phyloP scores from a whole-genome alignment of 2,113 vertebrate genomes.

The Sclerurus mexicanus region DNA sequence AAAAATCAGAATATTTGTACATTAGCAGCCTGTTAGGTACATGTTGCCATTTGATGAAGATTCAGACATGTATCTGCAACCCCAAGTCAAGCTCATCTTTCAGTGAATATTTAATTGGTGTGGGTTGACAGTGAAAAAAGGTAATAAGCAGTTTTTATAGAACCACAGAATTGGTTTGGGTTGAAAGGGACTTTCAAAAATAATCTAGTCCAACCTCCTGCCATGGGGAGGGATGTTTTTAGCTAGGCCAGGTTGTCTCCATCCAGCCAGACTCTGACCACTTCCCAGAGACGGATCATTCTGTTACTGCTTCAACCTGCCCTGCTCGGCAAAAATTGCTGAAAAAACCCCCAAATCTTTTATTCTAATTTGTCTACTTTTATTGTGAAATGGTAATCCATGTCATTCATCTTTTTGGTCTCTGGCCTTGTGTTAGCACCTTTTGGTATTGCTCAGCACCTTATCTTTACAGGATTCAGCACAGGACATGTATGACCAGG shows the following conservation, averaged over 20 bases:
- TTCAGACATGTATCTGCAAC: neutral
- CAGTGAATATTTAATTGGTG: neutral
- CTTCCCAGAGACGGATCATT: neutral
- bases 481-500: accelerated
- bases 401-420: neutral
- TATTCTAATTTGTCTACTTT: neutral
- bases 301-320: neutral
- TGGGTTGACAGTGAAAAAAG: neutral
- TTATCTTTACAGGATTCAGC: neutral
- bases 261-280: neutral
- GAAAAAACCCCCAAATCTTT: neutral
- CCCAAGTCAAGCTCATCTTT: neutral
- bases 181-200: neutral
- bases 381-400: neutral
- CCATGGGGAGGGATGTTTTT: neutral
- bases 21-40: neutral
- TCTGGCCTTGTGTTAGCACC: neutral
- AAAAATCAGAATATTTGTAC: neutral
- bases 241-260: neutral
- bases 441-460: neutral
- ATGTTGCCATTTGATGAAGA: neutral
- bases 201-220: neutral
- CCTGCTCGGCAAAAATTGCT: neutral
- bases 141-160: neutral
- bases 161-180: neutral